Percentiles rank a stretch among this genome's conserved stretches.
Conservation (phyloP, 2,113 vertebrate species). For the Nothobranchius furzeri region DNA sequence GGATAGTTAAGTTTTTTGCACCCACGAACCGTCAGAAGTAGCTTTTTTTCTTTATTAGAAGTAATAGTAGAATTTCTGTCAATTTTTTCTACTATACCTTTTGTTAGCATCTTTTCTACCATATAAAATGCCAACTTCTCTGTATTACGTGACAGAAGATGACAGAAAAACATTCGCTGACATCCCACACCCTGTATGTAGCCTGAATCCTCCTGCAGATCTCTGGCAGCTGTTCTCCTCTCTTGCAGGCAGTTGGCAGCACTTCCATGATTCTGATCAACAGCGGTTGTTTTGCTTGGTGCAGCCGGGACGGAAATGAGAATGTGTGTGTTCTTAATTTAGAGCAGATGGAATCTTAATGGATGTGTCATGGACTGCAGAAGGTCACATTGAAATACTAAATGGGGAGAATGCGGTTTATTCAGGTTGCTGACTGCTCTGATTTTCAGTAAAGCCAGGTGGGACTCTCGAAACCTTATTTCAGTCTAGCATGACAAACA, state of each 20-base stretch:
- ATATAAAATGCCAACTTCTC: background rate
- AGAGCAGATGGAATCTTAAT: constrained; percentile 75
- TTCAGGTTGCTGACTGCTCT: constrained; percentile 64
- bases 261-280: constrained; percentile 57
- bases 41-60: too few relatives aligned
- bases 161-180: constrained; percentile 1
- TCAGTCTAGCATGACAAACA: constrained; percentile 33
- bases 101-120: background rate
- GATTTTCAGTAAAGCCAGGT: constrained; percentile 57
- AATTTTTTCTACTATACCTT: too few relatives aligned
- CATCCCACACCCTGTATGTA: constrained; percentile 22
- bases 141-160: constrained; percentile 6
- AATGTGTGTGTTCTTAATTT: constrained; percentile 63
- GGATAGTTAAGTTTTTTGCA: too few relatives aligned
- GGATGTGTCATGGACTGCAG: constrained; percentile 63
- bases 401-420: constrained; percentile 61
- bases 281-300: constrained; percentile 61
- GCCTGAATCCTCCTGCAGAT: constrained; percentile 42
- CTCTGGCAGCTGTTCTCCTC: constrained; percentile 52
- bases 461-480: constrained; percentile 46
- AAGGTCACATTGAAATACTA: constrained; percentile 71
- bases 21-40: too few relatives aligned
- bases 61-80: too few relatives aligned
- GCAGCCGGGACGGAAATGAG: constrained; percentile 58
- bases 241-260: constrained; percentile 49